Conservation (phyloP, 2,888 invertebrate genomes). For the Heliconius ismenius region DNA sequence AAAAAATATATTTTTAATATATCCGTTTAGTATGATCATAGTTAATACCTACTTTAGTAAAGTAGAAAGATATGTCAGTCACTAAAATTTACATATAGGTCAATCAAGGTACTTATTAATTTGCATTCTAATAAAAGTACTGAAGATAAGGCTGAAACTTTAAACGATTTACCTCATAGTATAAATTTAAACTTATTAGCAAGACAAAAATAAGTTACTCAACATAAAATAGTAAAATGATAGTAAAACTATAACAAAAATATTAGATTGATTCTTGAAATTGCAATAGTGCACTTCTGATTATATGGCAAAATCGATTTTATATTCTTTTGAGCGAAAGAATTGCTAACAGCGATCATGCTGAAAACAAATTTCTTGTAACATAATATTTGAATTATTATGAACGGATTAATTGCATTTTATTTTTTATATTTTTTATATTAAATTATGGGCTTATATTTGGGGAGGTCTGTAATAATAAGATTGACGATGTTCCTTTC, state of each 20-base stretch:
- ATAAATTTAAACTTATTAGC: background rate
- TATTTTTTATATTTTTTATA: background rate
- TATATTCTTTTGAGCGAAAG: background rate
- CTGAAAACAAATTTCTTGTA: background rate
- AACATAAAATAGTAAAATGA: background rate
- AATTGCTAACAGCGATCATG: background rate
- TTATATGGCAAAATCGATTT: background rate
- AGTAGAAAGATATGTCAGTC: background rate
- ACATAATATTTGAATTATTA: no score
- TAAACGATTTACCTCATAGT: background rate
- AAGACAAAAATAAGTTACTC: background rate
- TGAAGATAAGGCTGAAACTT: background rate
- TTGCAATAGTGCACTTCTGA: background rate
- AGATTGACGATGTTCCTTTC: background rate
- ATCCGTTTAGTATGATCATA: background rate
- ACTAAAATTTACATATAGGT: background rate
- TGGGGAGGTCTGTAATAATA: background rate
- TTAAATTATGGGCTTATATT: background rate
- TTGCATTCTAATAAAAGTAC: background rate
- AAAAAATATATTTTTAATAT: background rate
- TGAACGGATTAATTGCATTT: no score
- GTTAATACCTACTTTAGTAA: background rate
- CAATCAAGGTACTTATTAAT: background rate
- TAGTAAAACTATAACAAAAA: background rate
- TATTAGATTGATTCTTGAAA: background rate